Percentiles rank a stretch among this genome's conserved stretches.
Conservation (phyloP, 2,797 vertebrate species). For the Hirundo rustica region DNA sequence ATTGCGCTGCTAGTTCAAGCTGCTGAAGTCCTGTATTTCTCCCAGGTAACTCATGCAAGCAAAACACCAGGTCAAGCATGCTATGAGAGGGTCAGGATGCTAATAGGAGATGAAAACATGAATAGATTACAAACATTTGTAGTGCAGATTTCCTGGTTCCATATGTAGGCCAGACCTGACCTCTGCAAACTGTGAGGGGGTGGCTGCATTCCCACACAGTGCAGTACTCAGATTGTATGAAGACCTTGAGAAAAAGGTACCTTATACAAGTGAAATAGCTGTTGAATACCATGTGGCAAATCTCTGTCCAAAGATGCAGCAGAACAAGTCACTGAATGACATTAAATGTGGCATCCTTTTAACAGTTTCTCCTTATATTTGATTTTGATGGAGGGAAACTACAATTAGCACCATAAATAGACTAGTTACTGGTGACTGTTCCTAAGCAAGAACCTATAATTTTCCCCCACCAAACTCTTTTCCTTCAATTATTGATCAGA, state of each 20-base stretch:
- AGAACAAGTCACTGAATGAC: not conserved
- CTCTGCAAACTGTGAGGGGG: not conserved
- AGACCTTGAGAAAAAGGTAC: not conserved
- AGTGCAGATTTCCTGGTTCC: conserved; percentile 2
- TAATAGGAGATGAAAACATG: conserved; percentile 22
- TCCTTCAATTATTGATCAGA: conserved; percentile 19
- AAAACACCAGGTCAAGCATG: not conserved
- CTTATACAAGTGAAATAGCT: not conserved
- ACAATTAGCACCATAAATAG: not conserved
- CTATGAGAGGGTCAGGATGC: not conserved
- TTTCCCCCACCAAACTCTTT: not conserved
- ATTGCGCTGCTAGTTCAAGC: not conserved
- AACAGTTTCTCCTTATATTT: not conserved
- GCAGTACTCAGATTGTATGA: not conserved
- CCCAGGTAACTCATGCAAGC: not conserved
- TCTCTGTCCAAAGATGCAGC: not conserved
- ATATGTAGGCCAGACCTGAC: not conserved
- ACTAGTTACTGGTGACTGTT: not conserved
- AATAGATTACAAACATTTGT: conserved; percentile 18
- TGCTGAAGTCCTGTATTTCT: not conserved
- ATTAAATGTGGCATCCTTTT: not conserved
- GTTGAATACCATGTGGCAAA: not conserved
- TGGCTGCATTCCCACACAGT: not conserved
- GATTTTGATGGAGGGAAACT: not conserved
- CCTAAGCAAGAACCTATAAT: not conserved